Evolutionary conservation across 2,888 invertebrate species (phyloP), one percentile per base, ranked within the genome.

Genomic region (Acrobasis suavella): DNA sequence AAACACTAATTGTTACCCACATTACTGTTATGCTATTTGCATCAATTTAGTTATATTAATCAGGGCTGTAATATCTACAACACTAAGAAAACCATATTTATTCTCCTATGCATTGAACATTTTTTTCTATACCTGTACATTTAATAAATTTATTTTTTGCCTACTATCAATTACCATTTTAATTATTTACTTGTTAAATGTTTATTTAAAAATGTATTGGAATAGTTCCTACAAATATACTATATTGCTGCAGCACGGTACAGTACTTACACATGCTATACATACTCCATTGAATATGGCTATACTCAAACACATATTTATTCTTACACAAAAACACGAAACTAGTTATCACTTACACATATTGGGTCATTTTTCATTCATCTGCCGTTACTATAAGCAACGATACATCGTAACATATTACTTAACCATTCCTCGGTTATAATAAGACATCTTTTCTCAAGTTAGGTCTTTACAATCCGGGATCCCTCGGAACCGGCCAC

Each of bases 381-480:
- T 50, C 14, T 50, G 50, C 15, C n/a, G 10, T 50, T 50, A 7
- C 14, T 50, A 1, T n/a, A 7, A 7, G 8, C 22, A 22, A 22
- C 2, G 3, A 22, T 22, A 22, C 3, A 16, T 15, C 50, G 16
- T 14, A 50, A 50, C 5, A 50, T 50, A 50, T 50, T 3, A 14
- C 16, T 50, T 50, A 50, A 50, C 16, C 14, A n/a, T n/a, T 50
- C 50, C 16, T 50, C 50, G 50, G 50, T 42, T 56, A 39, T 56
- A 39, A 14, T 56, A 56, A 56, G 42, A 56, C 56, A 17, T 42
- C 42, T 16, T 56, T 56, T 14, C 39, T 56, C 10, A 56, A 56
- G 17, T 42, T 56, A 46, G 56, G 17, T 42, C 16, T 56, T 42
- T 56, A 42, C n/a, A 56, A 56, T 56, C 22, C 22, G 22, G 22